Conservation (phyloP, 2,888 invertebrate species). For the Drosophila formosana region DNA sequence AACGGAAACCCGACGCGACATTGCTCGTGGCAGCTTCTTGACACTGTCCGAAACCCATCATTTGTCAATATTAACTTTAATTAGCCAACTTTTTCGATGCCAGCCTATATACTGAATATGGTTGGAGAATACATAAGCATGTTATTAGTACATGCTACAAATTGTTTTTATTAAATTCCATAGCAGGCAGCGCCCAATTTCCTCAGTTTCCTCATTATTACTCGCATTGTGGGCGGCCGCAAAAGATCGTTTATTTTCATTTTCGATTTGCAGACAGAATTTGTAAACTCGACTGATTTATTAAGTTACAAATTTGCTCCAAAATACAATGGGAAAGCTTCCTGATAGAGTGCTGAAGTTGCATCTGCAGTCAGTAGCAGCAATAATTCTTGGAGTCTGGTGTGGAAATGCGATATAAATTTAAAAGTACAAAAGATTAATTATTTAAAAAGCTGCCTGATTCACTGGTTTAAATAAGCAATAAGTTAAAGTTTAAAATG, state of each 20-base stretch:
- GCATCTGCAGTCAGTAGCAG: neutral
- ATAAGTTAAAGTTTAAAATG: neutral
- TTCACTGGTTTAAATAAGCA: neutral
- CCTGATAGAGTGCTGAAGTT: constrained; percentile 2
- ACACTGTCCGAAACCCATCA: constrained; percentile 75
- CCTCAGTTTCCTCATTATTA: constrained; percentile 25
- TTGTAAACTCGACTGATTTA: constrained; percentile 49
- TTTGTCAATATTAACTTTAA: constrained; percentile 81
- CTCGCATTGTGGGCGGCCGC: constrained; percentile 27
- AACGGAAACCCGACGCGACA: constrained; percentile 40
- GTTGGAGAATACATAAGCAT: neutral
- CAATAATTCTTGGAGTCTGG: constrained; percentile 4
- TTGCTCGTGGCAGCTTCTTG: constrained; percentile 42
- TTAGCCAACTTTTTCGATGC: constrained; percentile 68
- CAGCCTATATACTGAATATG: neutral
- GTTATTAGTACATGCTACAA: constrained; percentile 6
- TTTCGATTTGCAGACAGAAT: constrained; percentile 41
- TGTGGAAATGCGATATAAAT: neutral
- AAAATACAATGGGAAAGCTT: neutral
- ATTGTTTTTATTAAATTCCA: constrained; percentile 51
- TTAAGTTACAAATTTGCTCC: constrained; percentile 29
- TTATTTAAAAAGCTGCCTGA: neutral
- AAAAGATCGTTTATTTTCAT: constrained; percentile 60
- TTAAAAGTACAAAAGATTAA: neutral
- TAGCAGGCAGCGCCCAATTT: constrained; percentile 20